Evolutionary conservation across 2,888 invertebrate species (phyloP).

Genomic region (Didymodactylos carnosus): DNA sequence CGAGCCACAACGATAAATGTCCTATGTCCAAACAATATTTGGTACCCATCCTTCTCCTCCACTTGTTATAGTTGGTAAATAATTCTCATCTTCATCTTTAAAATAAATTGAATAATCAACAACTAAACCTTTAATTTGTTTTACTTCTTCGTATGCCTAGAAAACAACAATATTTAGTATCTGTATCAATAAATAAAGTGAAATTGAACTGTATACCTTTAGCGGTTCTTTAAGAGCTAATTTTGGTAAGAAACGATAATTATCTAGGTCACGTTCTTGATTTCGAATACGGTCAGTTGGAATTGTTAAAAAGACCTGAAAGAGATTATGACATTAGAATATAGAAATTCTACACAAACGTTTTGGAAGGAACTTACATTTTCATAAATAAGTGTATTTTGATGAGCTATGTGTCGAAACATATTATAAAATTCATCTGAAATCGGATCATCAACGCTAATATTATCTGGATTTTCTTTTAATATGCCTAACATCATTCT

Average conservation of each 20-base stretch:
- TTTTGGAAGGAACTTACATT: too few relatives aligned
- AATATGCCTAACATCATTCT: constrained; percentile 8
- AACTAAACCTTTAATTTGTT: constrained; percentile 2
- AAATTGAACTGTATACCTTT: background rate
- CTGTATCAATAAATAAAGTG: background rate
- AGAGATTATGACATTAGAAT: too few relatives aligned
- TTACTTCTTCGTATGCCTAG: constrained; percentile 9
- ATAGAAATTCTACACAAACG: too few relatives aligned
- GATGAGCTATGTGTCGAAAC: constrained; percentile 59
- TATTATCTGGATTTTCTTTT: constrained; percentile 4
- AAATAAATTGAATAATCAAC: constrained; percentile 14
- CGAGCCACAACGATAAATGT: too few relatives aligned
- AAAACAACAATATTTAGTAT: background rate
- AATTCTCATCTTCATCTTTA: constrained; percentile 10
- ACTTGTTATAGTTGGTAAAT: constrained; percentile 5
- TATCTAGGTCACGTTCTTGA: background rate
- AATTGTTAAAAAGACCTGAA: constrained; percentile 6
- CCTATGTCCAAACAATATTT: too few relatives aligned
- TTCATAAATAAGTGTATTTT: constrained; percentile 72
- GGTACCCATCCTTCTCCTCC: too few relatives aligned
- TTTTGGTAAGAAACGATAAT: background rate
- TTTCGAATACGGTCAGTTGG: constrained; percentile 4
- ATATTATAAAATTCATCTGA: constrained; percentile 62
- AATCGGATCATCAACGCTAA: constrained; percentile 59
- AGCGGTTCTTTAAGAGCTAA: constrained; percentile 2